Evolutionary conservation across 2,797 vertebrate genomes (phyloP).

Genomic region (Pseudotriccus pelzelni): DNA sequence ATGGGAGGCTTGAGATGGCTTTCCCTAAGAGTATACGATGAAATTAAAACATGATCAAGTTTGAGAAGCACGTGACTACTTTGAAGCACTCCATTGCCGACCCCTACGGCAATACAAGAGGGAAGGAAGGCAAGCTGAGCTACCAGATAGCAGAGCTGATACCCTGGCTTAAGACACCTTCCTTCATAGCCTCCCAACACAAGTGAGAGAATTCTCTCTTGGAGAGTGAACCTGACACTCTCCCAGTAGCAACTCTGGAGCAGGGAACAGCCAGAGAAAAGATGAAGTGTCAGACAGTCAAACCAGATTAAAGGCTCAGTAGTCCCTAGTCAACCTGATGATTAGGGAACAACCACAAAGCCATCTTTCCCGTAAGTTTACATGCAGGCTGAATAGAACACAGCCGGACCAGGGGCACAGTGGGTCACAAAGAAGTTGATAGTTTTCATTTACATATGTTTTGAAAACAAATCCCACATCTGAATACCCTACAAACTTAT

Average conservation of each 20-base stretch:
- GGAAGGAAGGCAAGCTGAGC: neutral
- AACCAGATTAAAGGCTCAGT: neutral
- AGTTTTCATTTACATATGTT: neutral
- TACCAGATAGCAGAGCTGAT: neutral
- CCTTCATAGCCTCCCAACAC: neutral
- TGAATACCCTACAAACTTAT: neutral
- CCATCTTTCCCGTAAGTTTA: neutral
- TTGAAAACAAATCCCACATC: neutral
- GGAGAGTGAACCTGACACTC: neutral
- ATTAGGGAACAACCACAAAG: neutral
- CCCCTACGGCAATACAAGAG: neutral
- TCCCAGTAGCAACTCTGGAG: neutral
- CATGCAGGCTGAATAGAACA: neutral
- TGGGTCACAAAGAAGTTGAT: neutral
- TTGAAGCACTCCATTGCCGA: neutral
- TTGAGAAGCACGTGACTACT: neutral
- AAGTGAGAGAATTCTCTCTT: neutral
- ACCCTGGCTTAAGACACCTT: neutral
- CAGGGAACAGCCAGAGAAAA: neutral
- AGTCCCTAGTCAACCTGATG: neutral
- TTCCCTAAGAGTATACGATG: neutral
- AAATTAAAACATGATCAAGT: neutral
- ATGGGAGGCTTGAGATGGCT: neutral
- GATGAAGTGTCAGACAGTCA: neutral
- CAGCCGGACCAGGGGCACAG: neutral